phyloP scores from a whole-genome alignment of 2,888 invertebrate species.

The Drosophila nr. medialis region DNA sequence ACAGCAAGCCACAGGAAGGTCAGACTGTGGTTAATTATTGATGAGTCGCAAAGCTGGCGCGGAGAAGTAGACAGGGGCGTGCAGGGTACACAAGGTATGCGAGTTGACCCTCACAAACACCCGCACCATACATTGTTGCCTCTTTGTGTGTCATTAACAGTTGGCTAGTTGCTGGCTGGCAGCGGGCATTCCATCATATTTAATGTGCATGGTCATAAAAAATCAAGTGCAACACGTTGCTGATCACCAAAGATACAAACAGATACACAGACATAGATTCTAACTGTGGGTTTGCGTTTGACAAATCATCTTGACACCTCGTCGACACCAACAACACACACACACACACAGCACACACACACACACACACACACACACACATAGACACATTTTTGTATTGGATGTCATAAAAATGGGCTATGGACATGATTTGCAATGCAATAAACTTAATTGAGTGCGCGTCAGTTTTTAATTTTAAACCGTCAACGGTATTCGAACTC shows the following conservation, averaged over 20 bases:
- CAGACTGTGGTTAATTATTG: slow-evolving; percentile 73
- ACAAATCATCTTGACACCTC: slow-evolving; percentile 78
- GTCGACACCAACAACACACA: slow-evolving; percentile 10
- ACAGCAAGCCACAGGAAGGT: slow-evolving; percentile 53
- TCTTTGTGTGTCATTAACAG: slow-evolving; percentile 54
- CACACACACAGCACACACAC: too few relatives aligned
- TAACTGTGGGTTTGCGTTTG: slow-evolving; percentile 69
- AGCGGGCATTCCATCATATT: slow-evolving; percentile 74
- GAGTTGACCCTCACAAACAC: slow-evolving; percentile 45
- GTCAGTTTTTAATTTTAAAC: slow-evolving; percentile 79
- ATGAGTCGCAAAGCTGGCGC: slow-evolving; percentile 29
- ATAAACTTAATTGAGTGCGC: slow-evolving; percentile 80
- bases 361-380: not conserved
- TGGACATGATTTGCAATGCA: slow-evolving; percentile 77
- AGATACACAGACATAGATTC: slow-evolving; percentile 41
- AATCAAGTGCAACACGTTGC: slow-evolving; percentile 78
- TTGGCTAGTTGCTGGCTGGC: slow-evolving; percentile 29
- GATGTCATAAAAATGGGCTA: slow-evolving; percentile 77
- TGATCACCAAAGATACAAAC: slow-evolving; percentile 25
- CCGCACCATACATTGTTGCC: slow-evolving; percentile 37
- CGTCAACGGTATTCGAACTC: slow-evolving; percentile 35
- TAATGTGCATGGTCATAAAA: slow-evolving; percentile 67
- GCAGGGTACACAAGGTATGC: not conserved
- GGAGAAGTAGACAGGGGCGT: not conserved
- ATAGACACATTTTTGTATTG: slow-evolving; percentile 41